A percentile compares a stretch with the other conserved stretches of the same genome.
These are phyloP conservation scores for Globicephala melas DNA, from an alignment of 2,113 vertebrate species.

Conservation along the genomic window DNA sequence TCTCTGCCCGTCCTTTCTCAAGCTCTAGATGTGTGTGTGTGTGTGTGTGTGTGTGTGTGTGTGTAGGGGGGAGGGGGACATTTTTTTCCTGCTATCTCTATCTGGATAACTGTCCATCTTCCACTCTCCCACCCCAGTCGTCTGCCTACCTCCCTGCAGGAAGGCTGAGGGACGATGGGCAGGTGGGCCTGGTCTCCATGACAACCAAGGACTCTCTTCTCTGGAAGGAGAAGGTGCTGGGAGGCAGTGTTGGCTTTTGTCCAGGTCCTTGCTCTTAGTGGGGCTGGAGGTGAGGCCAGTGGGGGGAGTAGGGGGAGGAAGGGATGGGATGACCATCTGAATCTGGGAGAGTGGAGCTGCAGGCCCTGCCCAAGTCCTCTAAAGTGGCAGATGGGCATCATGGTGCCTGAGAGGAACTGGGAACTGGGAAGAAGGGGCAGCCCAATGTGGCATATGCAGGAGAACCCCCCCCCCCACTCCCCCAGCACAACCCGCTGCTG, in stretches of 20 bases:
- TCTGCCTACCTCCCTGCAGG: not conserved
- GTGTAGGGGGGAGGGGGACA: not conserved
- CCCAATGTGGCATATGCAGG: not conserved
- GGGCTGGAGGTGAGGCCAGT: not conserved
- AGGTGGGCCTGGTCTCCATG: not conserved
- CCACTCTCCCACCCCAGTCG: not conserved
- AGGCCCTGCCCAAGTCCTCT: not conserved
- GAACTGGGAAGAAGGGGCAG: not conserved
- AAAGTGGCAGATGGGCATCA: conserved; percentile 43
- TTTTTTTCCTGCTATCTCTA: not conserved
- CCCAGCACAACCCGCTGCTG: not conserved
- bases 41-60: not conserved
- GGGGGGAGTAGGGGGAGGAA: not conserved
- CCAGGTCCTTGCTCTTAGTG: not conserved
- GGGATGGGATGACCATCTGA: conserved; percentile 42
- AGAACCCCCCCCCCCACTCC: too few species aligned
- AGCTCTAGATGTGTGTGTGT: not conserved
- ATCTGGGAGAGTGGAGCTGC: not conserved
- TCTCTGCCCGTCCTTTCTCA: not conserved
- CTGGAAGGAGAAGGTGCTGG: not conserved
- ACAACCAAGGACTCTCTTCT: not conserved
- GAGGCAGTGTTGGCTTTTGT: not conserved
- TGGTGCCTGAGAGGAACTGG: not conserved
- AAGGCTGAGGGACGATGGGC: not conserved
- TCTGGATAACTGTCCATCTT: not conserved